phyloP scores from a whole-genome alignment of 2,113 vertebrate genomes.

The Erythrocercus mccallii region DNA sequence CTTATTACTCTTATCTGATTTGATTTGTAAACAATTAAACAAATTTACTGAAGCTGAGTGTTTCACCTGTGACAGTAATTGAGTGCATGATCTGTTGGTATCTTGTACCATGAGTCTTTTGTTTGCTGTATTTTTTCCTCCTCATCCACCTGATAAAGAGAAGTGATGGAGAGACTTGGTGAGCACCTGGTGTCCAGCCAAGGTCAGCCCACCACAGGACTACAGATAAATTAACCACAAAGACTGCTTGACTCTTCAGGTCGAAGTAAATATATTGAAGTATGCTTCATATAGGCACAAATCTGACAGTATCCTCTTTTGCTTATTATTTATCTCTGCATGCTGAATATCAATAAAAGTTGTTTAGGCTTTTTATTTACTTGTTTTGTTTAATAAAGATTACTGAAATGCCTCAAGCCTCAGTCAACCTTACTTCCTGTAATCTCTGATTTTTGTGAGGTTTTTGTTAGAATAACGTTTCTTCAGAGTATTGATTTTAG shows the following conservation, averaged over 20 bases:
- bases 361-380: background rate
- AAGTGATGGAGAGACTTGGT: background rate
- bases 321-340: background rate
- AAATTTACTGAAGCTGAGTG: background rate
- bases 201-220: background rate
- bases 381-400: background rate
- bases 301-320: background rate
- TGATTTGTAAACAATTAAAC: background rate
- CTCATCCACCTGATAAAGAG: accelerated
- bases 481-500: background rate
- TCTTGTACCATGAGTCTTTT: background rate
- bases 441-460: background rate
- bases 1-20: background rate
- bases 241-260: background rate
- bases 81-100: accelerated
- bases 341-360: background rate
- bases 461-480: background rate
- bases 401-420: background rate
- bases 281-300: background rate
- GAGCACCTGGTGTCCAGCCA: too few species aligned
- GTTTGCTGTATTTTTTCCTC: background rate
- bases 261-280: background rate
- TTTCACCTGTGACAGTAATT: background rate
- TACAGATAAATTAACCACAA: background rate
- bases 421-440: background rate